These are phyloP conservation scores for Lampris megalopsis DNA, from an alignment of 2,113 vertebrate species.

Conservation along the genomic window DNA sequence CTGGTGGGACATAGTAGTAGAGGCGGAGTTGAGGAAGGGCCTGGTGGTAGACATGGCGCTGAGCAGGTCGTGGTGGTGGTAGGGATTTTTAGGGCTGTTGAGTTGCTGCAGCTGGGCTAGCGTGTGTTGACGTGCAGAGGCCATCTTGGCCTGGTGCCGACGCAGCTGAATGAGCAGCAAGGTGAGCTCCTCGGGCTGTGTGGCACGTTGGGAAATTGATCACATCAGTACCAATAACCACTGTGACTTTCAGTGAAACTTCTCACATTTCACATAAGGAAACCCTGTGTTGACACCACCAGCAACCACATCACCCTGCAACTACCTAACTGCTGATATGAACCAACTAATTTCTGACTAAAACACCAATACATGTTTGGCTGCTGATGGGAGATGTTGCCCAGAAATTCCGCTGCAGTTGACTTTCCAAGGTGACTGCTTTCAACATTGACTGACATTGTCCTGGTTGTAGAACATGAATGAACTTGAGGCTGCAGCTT, in stretches of 20 bases:
- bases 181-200: conserved; percentile 95
- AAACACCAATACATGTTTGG: no score
- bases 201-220: conserved; percentile 54
- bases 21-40: conserved; percentile 55
- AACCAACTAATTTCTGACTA: background rate
- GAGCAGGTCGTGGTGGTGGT: conserved; percentile 45
- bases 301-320: background rate
- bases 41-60: conserved; percentile 36
- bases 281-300: no score
- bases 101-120: conserved; percentile 89
- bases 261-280: background rate
- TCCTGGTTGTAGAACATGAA: no score
- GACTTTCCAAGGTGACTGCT: no score
- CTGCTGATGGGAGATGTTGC: no score
- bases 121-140: conserved; percentile 88
- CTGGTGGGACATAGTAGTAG: conserved; percentile 52
- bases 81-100: conserved; percentile 72
- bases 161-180: conserved; percentile 95
- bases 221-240: conserved; percentile 31
- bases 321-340: background rate
- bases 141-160: conserved; percentile 94
- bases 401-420: no score
- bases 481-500: no score
- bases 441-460: no score
- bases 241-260: background rate